Evolutionary conservation across 2,113 vertebrate species (phyloP), one percentile per base, ranked within the genome.

Genomic region (Psettodes erumei): DNA sequence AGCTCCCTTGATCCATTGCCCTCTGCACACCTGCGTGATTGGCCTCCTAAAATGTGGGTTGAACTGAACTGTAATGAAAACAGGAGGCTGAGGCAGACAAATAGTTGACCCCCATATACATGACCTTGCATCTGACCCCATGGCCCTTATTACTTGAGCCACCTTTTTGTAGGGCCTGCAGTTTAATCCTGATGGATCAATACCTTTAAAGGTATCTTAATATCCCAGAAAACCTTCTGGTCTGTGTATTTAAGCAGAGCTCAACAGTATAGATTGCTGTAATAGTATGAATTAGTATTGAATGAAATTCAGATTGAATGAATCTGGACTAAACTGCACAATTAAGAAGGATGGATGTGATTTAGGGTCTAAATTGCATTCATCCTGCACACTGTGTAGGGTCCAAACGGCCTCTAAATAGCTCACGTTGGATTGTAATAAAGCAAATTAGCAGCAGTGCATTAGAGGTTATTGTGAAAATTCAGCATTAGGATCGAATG

Each of bases 1-100:
- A 40, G 63, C 70, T 74, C 58, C 79, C 78, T 86, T 90, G 88
- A 90, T 92, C 82, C 56, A 50, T 82, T 86, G 81, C 83, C 78
- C 86, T 75, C 84, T 59, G 61, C 65, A 67, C 81, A 80, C 71
- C 60, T 69, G 69, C 73, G 63, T 87, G 84, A 73, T 77, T 64
- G 81, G 75, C 80, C 85, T 89, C 61, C 45, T 78, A 81, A 88
- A 86, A 61, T 25, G 28, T 37, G 5, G 30, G 51, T 67, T 75
- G 50, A 63, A 53, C 73, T 28, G 27, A 74, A 53, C 66, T 38
- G 2, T 70, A 68, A 78, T 77, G 64, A 84, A 84, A 84, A 21
- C 65, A 58, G 71, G 8, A 55, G 62, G 56, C 37, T 73, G 15
- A 53, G 50, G 28, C 43, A 87, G 82, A 75, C 78, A 69, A 84